Base-by-base conservation (phyloP, 1,140 invertebrate genomes). In the Ceratosolen fusciceps region DNA sequence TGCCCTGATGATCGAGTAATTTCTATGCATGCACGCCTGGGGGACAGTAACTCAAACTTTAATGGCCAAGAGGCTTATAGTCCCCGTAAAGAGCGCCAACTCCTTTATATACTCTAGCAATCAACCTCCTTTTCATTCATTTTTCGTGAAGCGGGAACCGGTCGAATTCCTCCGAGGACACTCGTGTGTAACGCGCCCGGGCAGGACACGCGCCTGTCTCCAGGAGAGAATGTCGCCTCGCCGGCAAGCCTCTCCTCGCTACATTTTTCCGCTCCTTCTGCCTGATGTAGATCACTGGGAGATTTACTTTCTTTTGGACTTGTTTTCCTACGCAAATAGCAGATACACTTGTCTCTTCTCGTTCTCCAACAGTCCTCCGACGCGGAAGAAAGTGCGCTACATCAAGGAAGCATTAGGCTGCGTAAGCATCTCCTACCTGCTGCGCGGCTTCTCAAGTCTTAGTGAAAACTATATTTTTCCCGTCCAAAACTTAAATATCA, bases 121-220 rank as follows among this genome's bases (percentile, higher is more conserved):
- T 79, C 70, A 79, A 71, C 37, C 58, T 47, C 71, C 62, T 58
- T 56, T 71, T 74, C 71, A 68, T 74, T 79, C 77, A 79, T 79
- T 79, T 79, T 79, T 79, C 72, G 49, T 49, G 71, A 31, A 74
- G 72, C 67, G 62, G 47, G 43, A 79, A 79, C 77, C 77, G 77
- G 77, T 79, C 77, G 24, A 74, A 74, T 74, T 79, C 77, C 71
- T 67, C 31, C 58, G 76, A 60, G 76, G 76, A 77, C 67, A 71
- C 54, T 65, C 31, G 60, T n/a, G 14, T 37, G 31, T 37, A 37
- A 65, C 31, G 31, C 19, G 31, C 31, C 21, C 49, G 49, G 19
- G 31, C 60, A 65, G 60, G 60, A 65, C 31, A 37, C 60, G 60
- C 60, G 60, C 60, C 31, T 34, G 12, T 21, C 31, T 19, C 12